Conservation (phyloP, 2,113 vertebrate genomes). For the Corythornis cristatus region DNA sequence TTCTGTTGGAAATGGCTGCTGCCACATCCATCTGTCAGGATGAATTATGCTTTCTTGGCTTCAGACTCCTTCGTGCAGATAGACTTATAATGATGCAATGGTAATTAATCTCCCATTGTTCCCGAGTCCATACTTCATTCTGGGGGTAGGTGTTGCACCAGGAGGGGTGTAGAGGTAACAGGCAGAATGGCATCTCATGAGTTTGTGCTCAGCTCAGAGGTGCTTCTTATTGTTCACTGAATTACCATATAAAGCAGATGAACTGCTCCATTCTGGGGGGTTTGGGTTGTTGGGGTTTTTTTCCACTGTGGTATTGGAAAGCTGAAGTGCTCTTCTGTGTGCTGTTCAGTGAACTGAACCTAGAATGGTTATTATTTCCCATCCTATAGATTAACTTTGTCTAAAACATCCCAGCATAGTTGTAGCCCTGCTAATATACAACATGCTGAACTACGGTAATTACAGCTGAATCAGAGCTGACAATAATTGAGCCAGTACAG, state of each 20-base stretch:
- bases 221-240: background rate
- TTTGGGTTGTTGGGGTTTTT: background rate
- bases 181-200: background rate
- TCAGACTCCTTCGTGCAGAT: background rate
- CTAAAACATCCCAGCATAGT: background rate
- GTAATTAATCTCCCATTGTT: background rate
- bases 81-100: background rate
- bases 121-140: background rate
- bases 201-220: background rate
- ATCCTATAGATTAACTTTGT: background rate
- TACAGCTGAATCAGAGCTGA: background rate
- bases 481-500: background rate
- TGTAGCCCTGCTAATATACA: background rate
- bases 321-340: background rate
- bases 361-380: background rate
- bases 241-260: background rate
- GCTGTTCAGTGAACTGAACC: background rate
- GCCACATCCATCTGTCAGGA: background rate
- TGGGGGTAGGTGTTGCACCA: background rate
- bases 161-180: background rate
- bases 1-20: background rate
- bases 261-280: background rate
- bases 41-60: slow-evolving; percentile 19
- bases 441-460: background rate
- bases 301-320: background rate